Percentiles rank a stretch among this genome's conserved stretches.
These are phyloP conservation scores for Trialeurodes vaporariorum DNA, from an alignment of 1,140 invertebrate genomes.

Conservation along the genomic window DNA sequence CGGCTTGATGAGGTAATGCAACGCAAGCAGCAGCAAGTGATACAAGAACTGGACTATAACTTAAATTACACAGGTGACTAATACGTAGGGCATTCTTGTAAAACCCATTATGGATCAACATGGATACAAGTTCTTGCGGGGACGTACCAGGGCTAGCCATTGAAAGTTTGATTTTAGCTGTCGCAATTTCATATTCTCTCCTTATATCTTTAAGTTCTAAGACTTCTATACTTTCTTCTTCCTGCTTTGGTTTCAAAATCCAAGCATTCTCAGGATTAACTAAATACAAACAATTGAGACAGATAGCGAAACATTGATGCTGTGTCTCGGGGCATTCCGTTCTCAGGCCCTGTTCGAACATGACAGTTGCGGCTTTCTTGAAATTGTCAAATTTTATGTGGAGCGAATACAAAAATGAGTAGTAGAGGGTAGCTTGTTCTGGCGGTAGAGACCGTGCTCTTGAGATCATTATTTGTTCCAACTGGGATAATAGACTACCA, in stretches of 20 bases:
- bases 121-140: conserved; percentile 48
- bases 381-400: conserved; percentile 56
- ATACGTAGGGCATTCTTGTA: conserved; percentile 55
- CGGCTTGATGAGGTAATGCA: conserved; percentile 32
- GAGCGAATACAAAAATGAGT: conserved; percentile 81
- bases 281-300: conserved; percentile 60
- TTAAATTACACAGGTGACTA: conserved; percentile 44
- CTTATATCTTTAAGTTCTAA: conserved; percentile 57
- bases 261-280: conserved; percentile 55
- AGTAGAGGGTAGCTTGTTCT: conserved; percentile 60
- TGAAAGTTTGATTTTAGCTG: conserved; percentile 47
- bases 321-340: conserved; percentile 43
- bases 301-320: conserved; percentile 55
- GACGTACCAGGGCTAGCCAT: conserved; percentile 35
- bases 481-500: conserved; percentile 52
- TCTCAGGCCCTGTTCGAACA: conserved; percentile 73
- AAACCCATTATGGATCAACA: conserved; percentile 49
- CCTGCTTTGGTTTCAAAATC: conserved; percentile 50
- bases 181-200: conserved; percentile 55
- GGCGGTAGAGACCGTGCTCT: conserved; percentile 71
- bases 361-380: conserved; percentile 62
- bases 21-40: conserved; percentile 49
- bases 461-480: conserved; percentile 69
- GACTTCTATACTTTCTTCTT: conserved; percentile 38
- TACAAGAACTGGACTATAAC: conserved; percentile 49